Percentiles rank a stretch among this genome's conserved stretches.
These are phyloP conservation scores for Saxidomus purpurata DNA, from an alignment of 1,140 invertebrate species.

Conservation along the genomic window DNA sequence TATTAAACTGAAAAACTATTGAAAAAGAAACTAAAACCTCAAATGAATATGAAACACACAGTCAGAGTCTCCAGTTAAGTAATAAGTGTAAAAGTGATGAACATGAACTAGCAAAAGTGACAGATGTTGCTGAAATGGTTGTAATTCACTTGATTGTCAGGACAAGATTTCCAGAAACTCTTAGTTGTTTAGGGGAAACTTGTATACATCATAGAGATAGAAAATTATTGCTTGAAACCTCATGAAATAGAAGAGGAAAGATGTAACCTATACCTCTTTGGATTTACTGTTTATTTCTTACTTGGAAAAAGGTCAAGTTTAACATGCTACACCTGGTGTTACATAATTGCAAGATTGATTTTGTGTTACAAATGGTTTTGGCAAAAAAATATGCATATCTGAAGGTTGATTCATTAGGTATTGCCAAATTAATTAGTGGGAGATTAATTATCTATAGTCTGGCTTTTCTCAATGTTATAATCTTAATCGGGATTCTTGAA, in stretches of 20 bases:
- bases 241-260: not conserved
- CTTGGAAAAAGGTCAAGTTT: not conserved
- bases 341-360: slow-evolving; percentile 1
- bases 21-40: no score
- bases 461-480: not conserved
- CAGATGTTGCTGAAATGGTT: no score
- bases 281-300: not conserved
- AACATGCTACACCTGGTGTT: slow-evolving; percentile 1
- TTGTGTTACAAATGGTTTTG: not conserved
- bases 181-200: no score
- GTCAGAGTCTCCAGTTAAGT: no score
- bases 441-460: slow-evolving; percentile 16
- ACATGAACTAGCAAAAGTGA: no score
- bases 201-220: no score
- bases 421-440: slow-evolving; percentile 4
- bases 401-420: not conserved
- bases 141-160: no score
- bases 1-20: no score
- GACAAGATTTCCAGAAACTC: no score
- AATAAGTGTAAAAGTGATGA: no score
- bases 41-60: no score
- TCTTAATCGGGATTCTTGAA: not conserved
- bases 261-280: not conserved
- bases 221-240: not conserved
- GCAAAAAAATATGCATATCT: not conserved